phyloP scores from a whole-genome alignment of 2,888 invertebrate species.

The Horisme vitalbata region DNA sequence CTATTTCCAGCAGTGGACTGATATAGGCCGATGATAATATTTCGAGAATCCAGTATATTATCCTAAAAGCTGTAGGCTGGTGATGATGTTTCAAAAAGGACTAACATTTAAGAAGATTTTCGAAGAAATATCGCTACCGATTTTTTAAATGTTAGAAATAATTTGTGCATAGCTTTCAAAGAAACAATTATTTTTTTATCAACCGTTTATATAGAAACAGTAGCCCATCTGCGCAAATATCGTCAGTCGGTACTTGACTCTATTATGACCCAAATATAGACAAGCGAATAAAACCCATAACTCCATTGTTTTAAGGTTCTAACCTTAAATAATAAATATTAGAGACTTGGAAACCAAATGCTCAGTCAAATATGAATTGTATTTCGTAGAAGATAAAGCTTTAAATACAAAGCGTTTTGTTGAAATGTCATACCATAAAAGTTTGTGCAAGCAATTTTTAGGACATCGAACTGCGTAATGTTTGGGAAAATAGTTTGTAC shows the following conservation, averaged over 20 bases:
- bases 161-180: too few relatives aligned
- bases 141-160: too few relatives aligned
- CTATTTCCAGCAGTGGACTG: too few relatives aligned
- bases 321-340: neutral
- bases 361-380: slow-evolving; percentile 8
- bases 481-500: slow-evolving; percentile 37
- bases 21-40: too few relatives aligned
- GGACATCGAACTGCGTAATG: slow-evolving; percentile 49
- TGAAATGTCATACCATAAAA: slow-evolving; percentile 15
- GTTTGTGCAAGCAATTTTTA: slow-evolving; percentile 44
- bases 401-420: slow-evolving; percentile 13
- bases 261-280: slow-evolving; percentile 33
- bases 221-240: slow-evolving; percentile 56
- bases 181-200: too few relatives aligned
- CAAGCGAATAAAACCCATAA: slow-evolving; percentile 1
- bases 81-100: too few relatives aligned
- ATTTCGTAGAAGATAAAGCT: neutral
- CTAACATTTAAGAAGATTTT: too few relatives aligned
- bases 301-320: neutral
- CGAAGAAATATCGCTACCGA: too few relatives aligned
- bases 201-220: slow-evolving; percentile 36
- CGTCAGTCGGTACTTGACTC: slow-evolving; percentile 40
- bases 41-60: too few relatives aligned
- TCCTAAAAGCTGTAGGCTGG: too few relatives aligned
- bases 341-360: neutral